Evolutionary conservation across 2,888 invertebrate genomes (phyloP).

Genomic region (Caenorhabditis sp.): DNA sequence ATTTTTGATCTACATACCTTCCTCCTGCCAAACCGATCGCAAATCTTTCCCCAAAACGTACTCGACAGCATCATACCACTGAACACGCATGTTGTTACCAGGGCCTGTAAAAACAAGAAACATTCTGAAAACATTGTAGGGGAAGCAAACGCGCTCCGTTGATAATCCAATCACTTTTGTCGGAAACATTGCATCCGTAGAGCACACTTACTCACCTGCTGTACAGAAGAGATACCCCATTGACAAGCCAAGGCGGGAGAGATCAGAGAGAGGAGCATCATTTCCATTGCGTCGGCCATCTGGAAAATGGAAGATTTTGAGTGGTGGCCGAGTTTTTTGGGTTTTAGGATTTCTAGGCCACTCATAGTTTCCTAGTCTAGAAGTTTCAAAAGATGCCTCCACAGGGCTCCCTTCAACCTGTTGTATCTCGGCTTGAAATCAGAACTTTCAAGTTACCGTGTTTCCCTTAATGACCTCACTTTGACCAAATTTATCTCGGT

Average conservation of each 20-base stretch:
- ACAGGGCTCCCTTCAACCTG: no score
- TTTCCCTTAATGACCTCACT: no score
- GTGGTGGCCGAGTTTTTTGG: neutral
- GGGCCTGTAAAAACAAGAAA: conserved; percentile 90
- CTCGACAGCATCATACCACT: conserved; percentile 96
- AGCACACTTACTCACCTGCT: conserved; percentile 73
- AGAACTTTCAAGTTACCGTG: no score
- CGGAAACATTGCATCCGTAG: no score
- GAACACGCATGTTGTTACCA: conserved; percentile 95
- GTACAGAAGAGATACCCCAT: conserved; percentile 89
- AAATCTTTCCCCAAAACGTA: conserved; percentile 95
- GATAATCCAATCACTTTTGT: neutral
- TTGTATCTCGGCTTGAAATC: no score
- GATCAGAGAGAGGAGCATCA: conserved; percentile 95
- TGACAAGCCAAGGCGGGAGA: conserved; percentile 95
- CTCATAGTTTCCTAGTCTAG: neutral
- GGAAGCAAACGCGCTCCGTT: neutral
- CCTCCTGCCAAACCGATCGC: conserved; percentile 86
- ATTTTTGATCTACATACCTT: conserved; percentile 65
- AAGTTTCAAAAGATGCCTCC: no score
- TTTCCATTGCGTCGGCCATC: conserved; percentile 99
- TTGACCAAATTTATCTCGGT: no score
- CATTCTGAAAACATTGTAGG: no score
- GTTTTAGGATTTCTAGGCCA: neutral
- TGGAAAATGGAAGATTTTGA: no score